Conservation (phyloP, 2,113 vertebrate genomes). For the Willisornis vidua region DNA sequence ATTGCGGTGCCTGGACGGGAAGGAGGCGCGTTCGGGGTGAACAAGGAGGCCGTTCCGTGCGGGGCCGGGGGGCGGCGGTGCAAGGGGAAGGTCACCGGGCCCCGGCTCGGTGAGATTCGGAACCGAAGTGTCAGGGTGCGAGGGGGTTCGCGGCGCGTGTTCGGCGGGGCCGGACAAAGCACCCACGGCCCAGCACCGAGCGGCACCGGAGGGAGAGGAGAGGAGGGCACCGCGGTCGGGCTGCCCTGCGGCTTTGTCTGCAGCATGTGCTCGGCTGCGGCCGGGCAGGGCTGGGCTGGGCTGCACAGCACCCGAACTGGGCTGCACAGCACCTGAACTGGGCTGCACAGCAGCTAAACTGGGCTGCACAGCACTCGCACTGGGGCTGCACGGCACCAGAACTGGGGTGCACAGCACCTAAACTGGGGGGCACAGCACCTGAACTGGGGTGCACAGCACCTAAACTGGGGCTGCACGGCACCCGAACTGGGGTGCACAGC, state of each 20-base stretch:
- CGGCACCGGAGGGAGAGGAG: too few species aligned
- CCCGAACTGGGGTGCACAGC: neutral
- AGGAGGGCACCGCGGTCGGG: neutral
- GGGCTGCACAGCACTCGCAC: too few species aligned
- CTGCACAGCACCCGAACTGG: too few species aligned
- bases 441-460: neutral
- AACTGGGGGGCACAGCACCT: neutral
- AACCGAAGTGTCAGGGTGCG: slow-evolving; percentile 79
- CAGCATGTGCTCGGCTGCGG: neutral
- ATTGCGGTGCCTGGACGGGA: neutral
- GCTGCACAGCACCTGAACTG: too few species aligned
- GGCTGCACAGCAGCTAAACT: too few species aligned
- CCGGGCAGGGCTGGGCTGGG: neutral
- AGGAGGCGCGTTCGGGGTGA: slow-evolving; percentile 24
- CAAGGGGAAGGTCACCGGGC: neutral
- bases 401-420: too few species aligned
- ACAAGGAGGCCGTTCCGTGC: slow-evolving; percentile 51
- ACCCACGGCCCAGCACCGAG: neutral
- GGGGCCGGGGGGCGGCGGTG: neutral
- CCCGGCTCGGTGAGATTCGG: slow-evolving; percentile 61
- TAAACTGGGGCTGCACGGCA: neutral
- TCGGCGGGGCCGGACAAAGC: slow-evolving; percentile 59
- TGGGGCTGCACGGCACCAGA: too few species aligned
- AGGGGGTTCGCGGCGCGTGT: slow-evolving; percentile 76
- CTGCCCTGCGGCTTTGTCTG: slow-evolving; percentile 12